These are phyloP conservation scores for Mnemiopsis leidyi DNA, from an alignment of 37 sponge, comb jelly and placozoan genomes.

Conservation along the genomic window DNA sequence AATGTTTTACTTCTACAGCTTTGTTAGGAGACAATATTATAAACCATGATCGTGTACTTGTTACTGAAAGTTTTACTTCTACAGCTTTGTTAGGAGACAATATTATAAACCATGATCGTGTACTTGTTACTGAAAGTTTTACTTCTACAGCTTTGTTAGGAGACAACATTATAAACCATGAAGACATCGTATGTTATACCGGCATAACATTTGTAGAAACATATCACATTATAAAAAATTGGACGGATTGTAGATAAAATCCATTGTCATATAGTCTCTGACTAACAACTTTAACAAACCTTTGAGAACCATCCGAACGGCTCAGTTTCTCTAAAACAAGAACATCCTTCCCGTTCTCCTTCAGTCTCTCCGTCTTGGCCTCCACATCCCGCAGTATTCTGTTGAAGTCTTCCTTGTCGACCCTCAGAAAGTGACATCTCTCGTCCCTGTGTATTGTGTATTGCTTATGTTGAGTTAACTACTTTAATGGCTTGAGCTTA, in stretches of 20 bases:
- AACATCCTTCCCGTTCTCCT: constrained; percentile 78
- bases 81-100: background rate
- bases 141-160: too few relatives aligned
- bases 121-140: constrained; percentile 66
- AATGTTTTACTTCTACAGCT: too few relatives aligned
- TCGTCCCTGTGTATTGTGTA: constrained; percentile 25
- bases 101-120: constrained; percentile 68
- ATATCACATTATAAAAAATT: too few relatives aligned
- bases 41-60: constrained; percentile 74
- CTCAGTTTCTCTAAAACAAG: constrained; percentile 74
- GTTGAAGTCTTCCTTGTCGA: constrained; percentile 80
- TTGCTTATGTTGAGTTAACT: too few relatives aligned
- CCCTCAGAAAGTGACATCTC: constrained; percentile 73
- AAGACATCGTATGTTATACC: too few relatives aligned
- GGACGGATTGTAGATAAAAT: too few relatives aligned
- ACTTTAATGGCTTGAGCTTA: too few relatives aligned
- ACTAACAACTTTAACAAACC: too few relatives aligned
- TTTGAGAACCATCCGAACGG: constrained; percentile 53
- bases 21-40: background rate
- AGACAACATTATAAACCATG: constrained; percentile 25
- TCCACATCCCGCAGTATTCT: constrained; percentile 78
- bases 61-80: constrained; percentile 32
- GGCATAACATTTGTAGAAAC: too few relatives aligned
- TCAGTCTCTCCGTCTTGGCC: constrained; percentile 74
- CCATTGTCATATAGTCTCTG: too few relatives aligned